A percentile compares a stretch with the other conserved stretches of the same genome.
Conservation (phyloP, 2,113 vertebrate species). For the Equus quagga region DNA sequence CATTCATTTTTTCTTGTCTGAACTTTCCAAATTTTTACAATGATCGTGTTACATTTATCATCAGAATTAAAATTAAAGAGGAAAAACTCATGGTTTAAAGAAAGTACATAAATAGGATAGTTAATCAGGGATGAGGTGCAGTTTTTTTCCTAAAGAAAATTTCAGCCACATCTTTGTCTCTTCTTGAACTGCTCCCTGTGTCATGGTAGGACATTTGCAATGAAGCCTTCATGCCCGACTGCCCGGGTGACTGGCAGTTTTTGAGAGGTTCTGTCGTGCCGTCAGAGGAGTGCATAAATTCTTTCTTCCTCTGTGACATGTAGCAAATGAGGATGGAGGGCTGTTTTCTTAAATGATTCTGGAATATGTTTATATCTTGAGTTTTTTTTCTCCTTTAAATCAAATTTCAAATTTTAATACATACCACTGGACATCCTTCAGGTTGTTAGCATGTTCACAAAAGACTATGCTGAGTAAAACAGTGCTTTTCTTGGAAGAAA, state of each 20-base stretch:
- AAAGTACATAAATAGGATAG: background rate
- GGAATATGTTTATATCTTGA: constrained; percentile 1
- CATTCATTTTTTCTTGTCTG: background rate
- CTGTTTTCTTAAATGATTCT: constrained; percentile 44
- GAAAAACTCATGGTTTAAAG: background rate
- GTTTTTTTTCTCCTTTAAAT: background rate
- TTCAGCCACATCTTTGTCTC: background rate
- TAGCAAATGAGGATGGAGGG: background rate
- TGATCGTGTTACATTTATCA: background rate
- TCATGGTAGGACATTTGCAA: background rate
- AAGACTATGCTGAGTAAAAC: background rate
- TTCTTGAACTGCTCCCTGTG: background rate
- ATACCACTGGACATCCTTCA: background rate
- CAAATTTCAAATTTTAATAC: background rate
- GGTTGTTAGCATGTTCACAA: background rate
- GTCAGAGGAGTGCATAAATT: background rate
- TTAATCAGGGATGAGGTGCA: background rate
- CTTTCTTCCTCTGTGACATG: background rate
- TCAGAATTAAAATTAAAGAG: background rate
- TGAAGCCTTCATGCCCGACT: background rate
- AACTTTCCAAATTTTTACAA: background rate
- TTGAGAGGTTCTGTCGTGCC: background rate
- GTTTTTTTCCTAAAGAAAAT: background rate
- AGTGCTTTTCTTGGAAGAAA: background rate
- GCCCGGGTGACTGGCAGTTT: background rate